Evolutionary conservation across 2,113 vertebrate species (phyloP).

Genomic region (Enhydra lutris): DNA sequence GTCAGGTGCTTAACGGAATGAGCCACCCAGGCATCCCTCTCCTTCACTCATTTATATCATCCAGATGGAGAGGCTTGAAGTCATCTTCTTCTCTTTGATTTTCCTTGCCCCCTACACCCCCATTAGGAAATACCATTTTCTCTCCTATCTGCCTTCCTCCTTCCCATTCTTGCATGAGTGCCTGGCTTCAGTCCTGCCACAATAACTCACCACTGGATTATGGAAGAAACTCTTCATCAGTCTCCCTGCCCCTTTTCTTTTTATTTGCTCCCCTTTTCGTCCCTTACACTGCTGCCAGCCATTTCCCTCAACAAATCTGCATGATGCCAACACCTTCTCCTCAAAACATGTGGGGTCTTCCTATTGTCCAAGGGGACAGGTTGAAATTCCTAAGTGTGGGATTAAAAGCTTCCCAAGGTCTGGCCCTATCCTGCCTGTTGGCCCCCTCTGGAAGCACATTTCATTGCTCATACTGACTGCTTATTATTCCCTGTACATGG

Average conservation of each 20-base stretch:
- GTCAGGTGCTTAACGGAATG: not conserved
- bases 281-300: not conserved
- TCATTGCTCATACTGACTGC: not conserved
- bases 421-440: too few species aligned
- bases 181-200: not conserved
- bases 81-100: too few species aligned
- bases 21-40: not conserved
- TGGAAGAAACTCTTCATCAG: not conserved
- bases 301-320: not conserved
- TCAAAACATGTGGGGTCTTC: not conserved
- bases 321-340: not conserved
- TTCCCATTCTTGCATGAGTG: not conserved
- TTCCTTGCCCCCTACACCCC: accelerated
- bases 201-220: accelerated
- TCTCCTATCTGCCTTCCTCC: too few species aligned
- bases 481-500: not conserved
- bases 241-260: too few species aligned
- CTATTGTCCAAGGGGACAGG: not conserved
- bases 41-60: too few species aligned
- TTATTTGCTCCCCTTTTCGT: not conserved
- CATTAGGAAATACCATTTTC: not conserved
- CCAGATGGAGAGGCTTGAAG: accelerated
- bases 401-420: too few species aligned
- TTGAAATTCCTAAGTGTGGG: not conserved
- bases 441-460: not conserved